A percentile compares a stretch with the other conserved stretches of the same genome.
phyloP scores from a whole-genome alignment of 2,888 invertebrate species.

The Aelia acuminata region DNA sequence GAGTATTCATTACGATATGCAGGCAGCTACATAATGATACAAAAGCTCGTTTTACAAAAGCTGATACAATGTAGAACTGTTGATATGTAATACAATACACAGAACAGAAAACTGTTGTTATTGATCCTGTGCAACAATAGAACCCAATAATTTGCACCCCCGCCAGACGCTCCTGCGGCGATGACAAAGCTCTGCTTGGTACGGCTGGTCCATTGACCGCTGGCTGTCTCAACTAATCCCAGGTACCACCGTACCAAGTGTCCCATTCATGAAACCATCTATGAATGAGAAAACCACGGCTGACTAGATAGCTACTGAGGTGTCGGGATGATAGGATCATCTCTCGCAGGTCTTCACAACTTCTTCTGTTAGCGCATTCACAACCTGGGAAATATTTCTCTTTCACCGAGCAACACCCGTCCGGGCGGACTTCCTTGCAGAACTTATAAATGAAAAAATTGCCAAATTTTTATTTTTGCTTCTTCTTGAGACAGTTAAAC shows the following conservation, averaged over 20 bases:
- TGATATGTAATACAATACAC: background rate
- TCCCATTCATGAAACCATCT: background rate
- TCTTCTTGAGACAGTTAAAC: too few species aligned
- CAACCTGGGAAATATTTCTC: slow-evolving; percentile 36
- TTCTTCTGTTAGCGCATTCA: slow-evolving; percentile 35
- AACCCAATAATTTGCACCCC: too few species aligned
- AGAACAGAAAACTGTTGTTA: background rate
- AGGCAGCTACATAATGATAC: too few species aligned
- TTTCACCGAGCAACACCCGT: background rate
- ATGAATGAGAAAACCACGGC: slow-evolving; percentile 23
- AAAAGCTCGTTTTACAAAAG: background rate
- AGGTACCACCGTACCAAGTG: slow-evolving; percentile 36
- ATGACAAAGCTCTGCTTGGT: slow-evolving; percentile 8
- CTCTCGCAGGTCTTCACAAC: slow-evolving; percentile 22
- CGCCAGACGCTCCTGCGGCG: slow-evolving; percentile 17
- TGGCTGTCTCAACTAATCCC: slow-evolving; percentile 18
- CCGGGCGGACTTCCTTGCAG: slow-evolving; percentile 26
- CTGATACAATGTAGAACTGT: background rate
- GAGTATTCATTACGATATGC: too few species aligned
- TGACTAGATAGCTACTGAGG: slow-evolving; percentile 47
- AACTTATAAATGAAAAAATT: background rate
- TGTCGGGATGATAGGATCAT: slow-evolving; percentile 45
- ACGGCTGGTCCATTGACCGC: slow-evolving; percentile 6
- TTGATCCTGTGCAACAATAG: background rate
- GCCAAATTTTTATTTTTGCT: background rate